phyloP scores from a whole-genome alignment of 2,113 vertebrate genomes.

The Sardina pilchardus region DNA sequence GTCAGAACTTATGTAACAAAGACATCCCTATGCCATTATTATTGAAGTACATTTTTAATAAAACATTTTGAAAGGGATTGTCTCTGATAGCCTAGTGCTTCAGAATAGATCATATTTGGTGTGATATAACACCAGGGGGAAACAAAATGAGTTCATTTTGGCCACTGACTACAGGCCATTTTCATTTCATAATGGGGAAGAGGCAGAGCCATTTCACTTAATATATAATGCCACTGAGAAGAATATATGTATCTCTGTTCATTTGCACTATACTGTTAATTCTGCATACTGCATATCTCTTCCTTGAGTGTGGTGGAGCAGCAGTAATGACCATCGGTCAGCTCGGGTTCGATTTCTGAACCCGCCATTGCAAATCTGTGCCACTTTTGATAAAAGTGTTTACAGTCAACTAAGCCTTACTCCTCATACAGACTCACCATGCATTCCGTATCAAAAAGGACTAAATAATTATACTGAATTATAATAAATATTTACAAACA shows the following conservation, averaged over 20 bases:
- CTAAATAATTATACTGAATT: not conserved
- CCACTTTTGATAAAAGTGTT: too few species aligned
- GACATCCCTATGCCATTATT: not conserved
- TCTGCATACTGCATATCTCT: too few species aligned
- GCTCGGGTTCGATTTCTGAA: too few species aligned
- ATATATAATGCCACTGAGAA: not conserved
- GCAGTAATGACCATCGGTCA: too few species aligned
- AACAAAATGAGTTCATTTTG: not conserved
- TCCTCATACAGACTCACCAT: too few species aligned
- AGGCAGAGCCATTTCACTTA: not conserved
- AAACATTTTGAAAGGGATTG: not conserved
- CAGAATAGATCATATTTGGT: not conserved
- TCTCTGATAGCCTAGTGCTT: not conserved
- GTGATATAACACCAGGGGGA: not conserved
- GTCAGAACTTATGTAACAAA: not conserved
- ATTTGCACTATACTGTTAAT: not conserved
- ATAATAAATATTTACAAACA: not conserved
- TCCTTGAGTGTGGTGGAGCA: too few species aligned
- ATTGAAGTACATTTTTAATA: not conserved
- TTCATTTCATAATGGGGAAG: not conserved
- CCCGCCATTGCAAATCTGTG: too few species aligned
- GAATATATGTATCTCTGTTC: not conserved
- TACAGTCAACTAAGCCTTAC: too few species aligned
- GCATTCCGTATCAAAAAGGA: not conserved
- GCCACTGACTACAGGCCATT: not conserved